Percentiles rank a stretch among this genome's conserved stretches.
These are phyloP conservation scores for Rhynchotus rufescens DNA, from an alignment of 2,797 vertebrate species.

Conservation along the genomic window DNA sequence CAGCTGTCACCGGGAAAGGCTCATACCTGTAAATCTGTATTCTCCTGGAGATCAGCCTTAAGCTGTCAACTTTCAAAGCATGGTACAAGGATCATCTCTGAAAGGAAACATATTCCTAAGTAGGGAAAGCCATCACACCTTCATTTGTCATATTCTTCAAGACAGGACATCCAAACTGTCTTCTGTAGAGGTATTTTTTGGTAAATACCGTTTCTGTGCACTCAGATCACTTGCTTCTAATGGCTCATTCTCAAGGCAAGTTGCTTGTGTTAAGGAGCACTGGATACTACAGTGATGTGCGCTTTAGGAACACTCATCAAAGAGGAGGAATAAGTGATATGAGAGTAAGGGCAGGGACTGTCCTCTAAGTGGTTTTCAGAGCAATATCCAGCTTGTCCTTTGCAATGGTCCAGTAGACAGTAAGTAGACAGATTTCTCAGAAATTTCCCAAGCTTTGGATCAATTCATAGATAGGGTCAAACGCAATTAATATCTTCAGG, in stretches of 20 bases:
- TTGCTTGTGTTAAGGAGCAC: slow-evolving; percentile 1
- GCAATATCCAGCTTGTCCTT: neutral
- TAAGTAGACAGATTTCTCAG: neutral
- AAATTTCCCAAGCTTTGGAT: neutral
- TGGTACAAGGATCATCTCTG: neutral
- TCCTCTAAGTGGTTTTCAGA: neutral
- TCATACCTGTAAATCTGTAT: neutral
- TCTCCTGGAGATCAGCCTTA: neutral
- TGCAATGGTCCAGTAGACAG: neutral
- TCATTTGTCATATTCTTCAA: slow-evolving; percentile 25
- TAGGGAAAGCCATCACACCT: neutral
- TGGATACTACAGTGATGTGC: neutral
- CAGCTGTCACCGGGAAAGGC: neutral
- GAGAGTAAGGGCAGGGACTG: neutral
- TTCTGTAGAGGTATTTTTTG: neutral
- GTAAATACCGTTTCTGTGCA: slow-evolving; percentile 8
- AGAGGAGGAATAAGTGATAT: neutral
- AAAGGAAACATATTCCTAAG: slow-evolving; percentile 21
- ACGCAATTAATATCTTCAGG: neutral
- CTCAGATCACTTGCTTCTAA: neutral
- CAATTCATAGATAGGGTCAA: neutral
- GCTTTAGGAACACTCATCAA: neutral
- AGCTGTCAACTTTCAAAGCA: neutral
- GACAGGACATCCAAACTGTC: slow-evolving; percentile 16
- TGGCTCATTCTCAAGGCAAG: slow-evolving; percentile 15